These are phyloP conservation scores for Clarias macrocephalus DNA, from an alignment of 2,113 vertebrate genomes.

Conservation along the genomic window DNA sequence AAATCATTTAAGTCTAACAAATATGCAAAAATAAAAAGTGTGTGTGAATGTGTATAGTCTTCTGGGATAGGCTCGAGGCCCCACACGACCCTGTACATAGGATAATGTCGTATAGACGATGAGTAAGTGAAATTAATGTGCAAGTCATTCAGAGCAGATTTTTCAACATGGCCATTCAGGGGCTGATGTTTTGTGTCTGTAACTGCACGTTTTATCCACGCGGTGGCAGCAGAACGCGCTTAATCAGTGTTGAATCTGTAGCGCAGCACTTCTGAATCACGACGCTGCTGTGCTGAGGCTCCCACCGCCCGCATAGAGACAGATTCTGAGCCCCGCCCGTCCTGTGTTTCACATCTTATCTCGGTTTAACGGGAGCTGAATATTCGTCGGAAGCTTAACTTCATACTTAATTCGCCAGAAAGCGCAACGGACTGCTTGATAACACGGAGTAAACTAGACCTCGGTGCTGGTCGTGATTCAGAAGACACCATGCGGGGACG, in stretches of 20 bases:
- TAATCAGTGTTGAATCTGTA: constrained; percentile 25
- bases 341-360: not conserved
- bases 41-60: too few relatives aligned
- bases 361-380: not conserved
- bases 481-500: not conserved
- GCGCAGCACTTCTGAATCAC: constrained; percentile 48
- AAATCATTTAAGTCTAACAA: too few relatives aligned
- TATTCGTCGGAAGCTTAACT: not conserved
- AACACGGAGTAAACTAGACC: not conserved
- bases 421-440: not conserved
- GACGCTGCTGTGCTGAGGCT: constrained; percentile 48
- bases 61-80: too few relatives aligned
- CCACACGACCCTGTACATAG: too few relatives aligned
- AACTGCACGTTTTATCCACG: not conserved
- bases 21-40: too few relatives aligned
- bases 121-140: too few relatives aligned
- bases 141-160: too few relatives aligned
- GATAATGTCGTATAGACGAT: too few relatives aligned
- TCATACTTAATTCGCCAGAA: not conserved
- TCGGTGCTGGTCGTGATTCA: not conserved
- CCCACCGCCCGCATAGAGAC: constrained; percentile 24
- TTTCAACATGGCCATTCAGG: too few relatives aligned
- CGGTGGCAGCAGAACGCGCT: constrained; percentile 42
- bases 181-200: not conserved
- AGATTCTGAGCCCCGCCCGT: constrained; percentile 29